Base-by-base conservation (phyloP, 2,113 vertebrate species). In the Pionites leucogaster region DNA sequence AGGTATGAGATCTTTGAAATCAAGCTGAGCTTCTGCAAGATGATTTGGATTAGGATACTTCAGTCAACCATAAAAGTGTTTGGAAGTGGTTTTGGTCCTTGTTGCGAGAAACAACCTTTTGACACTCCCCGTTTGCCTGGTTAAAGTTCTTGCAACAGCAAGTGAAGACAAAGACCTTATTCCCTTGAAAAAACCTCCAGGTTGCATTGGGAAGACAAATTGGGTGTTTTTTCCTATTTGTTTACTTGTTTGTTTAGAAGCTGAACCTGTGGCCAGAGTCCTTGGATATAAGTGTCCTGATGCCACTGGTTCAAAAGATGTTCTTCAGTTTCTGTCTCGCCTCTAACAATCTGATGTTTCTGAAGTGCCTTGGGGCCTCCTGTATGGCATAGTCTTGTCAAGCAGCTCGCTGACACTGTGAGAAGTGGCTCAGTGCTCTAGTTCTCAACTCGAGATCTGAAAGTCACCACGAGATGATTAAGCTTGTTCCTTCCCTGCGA, bases 91-190 rank as follows among this genome's bases (percentile, higher is more conserved):
- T 16, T 50, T 74, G 18, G 9, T 64, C 13, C 11, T 33, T 69
- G 9, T 71, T 71, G 37, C 7, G 49, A 52, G 62, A 37, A 85
- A 27, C 3, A 31, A 60, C 13, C n/a, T 57, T 60, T 91, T 57
- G 16, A 42, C 7, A 0, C 9, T 33, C 8, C 13, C 10, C 0
- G 0, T 60, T 19, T 27, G 10, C 1, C 5, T n/a, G 10, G 11
- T 23, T 31, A 42, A 65, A 82, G 28, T 16, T 69, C n/a, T 41
- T 62, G 17, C 13, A 63, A 11, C 0, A 9, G 37, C 0, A 7
- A 57, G 10, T 20, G 12, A 76, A 72, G 37, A 7, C 29, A 31
- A 52, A 82, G 37, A 39, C 2, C 0, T 0, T 46, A 42, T 72
- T 50, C 47, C 27, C n/a, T 52, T 9, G 23, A 15, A 37, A 44